Conservation (phyloP, 2,113 vertebrate genomes). For the Corvus cornix region DNA sequence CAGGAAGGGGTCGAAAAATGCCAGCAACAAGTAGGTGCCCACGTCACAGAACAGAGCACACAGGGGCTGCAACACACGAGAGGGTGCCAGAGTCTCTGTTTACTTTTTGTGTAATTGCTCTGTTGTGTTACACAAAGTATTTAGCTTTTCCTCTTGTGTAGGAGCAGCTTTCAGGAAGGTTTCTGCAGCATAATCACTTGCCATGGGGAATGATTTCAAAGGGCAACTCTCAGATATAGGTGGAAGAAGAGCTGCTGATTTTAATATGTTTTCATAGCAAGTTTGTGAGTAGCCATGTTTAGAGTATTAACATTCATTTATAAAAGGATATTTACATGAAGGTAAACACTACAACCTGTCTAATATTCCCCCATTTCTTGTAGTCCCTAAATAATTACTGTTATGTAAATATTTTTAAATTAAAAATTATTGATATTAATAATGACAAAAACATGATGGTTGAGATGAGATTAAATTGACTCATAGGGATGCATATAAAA, state of each 20-base stretch:
- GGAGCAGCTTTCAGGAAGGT: slow-evolving; percentile 12
- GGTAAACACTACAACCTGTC: not conserved
- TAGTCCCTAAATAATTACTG: not conserved
- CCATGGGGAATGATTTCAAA: slow-evolving; percentile 26
- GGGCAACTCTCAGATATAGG: not conserved
- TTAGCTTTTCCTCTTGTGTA: not conserved
- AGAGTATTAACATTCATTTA: not conserved
- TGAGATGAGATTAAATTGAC: not conserved
- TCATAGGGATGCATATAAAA: not conserved
- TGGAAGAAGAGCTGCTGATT: not conserved
- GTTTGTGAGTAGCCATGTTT: not conserved
- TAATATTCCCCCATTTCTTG: not conserved
- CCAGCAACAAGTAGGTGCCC: not conserved
- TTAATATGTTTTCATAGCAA: not conserved
- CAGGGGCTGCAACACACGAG: accelerated
- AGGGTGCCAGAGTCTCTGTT: not conserved
- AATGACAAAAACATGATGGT: not conserved
- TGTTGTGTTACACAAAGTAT: not conserved
- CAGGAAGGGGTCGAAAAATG: not conserved
- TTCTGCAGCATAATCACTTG: slow-evolving; percentile 38
- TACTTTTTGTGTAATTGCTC: slow-evolving; percentile 1
- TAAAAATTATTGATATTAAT: not conserved
- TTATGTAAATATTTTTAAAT: not conserved
- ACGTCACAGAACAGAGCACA: not conserved
- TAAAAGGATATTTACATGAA: not conserved